A percentile compares a stretch with the other conserved stretches of the same genome.
Evolutionary conservation across 64 coral and sea anemone genomes (phyloP).

Genomic region (Exaiptasia diaphana): DNA sequence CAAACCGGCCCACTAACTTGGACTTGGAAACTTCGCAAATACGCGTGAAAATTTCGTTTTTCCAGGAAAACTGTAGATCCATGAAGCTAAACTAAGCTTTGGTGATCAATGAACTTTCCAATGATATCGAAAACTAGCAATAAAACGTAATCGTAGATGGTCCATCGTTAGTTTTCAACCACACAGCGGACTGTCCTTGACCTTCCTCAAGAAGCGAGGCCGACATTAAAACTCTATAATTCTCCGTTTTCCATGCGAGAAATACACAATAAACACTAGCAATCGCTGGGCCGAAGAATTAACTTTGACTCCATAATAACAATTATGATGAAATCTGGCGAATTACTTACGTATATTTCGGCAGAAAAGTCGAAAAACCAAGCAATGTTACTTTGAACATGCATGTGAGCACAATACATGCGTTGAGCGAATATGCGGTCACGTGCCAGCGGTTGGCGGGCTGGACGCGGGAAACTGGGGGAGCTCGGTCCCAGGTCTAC

Average conservation of each 20-base stretch:
- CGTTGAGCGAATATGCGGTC: conserved; percentile 41
- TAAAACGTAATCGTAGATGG: no score
- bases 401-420: conserved; percentile 45
- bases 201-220: not conserved
- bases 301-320: not conserved
- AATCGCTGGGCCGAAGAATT: not conserved
- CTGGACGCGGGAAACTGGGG: conserved; percentile 32
- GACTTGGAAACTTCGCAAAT: no score
- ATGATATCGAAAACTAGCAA: no score
- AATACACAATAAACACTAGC: not conserved
- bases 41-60: no score
- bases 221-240: not conserved
- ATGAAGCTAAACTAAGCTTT: no score
- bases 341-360: conserved; percentile 38
- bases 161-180: no score
- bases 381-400: not conserved
- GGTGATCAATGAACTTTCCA: no score
- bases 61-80: no score
- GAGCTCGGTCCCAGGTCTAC: not conserved
- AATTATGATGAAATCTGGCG: not conserved
- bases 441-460: conserved; percentile 31
- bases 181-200: conserved; percentile 21
- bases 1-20: no score
- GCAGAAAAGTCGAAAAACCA: conserved; percentile 28
- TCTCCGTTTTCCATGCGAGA: not conserved